Percentiles rank a stretch among this genome's conserved stretches.
Evolutionary conservation across 2,113 vertebrate genomes (phyloP).

Genomic region (Odocoileus hemionus): DNA sequence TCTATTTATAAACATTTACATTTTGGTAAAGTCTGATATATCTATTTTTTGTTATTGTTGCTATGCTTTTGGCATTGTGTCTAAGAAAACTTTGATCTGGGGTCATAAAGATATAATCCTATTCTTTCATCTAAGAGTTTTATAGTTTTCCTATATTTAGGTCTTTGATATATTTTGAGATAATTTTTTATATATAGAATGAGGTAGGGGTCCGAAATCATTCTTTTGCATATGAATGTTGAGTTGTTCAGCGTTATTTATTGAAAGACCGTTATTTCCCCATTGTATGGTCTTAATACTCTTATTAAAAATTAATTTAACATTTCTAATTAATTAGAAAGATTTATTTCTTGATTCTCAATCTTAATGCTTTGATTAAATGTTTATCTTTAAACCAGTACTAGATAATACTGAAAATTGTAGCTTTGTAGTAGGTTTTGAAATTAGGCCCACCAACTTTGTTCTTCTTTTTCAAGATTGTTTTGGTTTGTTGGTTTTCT

Average conservation of each 20-base stretch:
- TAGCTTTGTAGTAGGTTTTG: conserved; percentile 5
- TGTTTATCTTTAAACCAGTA: not conserved
- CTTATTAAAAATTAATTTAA: not conserved
- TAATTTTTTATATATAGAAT: not conserved
- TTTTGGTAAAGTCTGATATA: not conserved
- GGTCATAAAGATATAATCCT: not conserved
- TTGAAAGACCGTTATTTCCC: not conserved
- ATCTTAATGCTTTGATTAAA: not conserved
- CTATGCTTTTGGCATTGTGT: not conserved
- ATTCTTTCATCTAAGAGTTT: not conserved
- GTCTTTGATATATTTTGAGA: not conserved
- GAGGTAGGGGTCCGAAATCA: not conserved
- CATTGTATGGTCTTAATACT: not conserved
- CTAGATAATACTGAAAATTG: not conserved
- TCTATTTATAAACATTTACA: not conserved
- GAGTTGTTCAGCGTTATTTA: not conserved
- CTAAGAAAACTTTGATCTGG: not conserved
- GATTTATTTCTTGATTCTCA: not conserved
- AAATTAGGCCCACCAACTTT: not conserved
- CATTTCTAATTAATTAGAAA: not conserved
- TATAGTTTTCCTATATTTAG: not conserved
- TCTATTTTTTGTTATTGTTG: not conserved
- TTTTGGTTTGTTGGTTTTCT: not conserved
- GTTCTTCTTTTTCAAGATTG: not conserved
- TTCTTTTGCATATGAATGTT: not conserved